Evolutionary conservation across 2,113 vertebrate species (phyloP).

Genomic region (Bubo blakistoni): DNA sequence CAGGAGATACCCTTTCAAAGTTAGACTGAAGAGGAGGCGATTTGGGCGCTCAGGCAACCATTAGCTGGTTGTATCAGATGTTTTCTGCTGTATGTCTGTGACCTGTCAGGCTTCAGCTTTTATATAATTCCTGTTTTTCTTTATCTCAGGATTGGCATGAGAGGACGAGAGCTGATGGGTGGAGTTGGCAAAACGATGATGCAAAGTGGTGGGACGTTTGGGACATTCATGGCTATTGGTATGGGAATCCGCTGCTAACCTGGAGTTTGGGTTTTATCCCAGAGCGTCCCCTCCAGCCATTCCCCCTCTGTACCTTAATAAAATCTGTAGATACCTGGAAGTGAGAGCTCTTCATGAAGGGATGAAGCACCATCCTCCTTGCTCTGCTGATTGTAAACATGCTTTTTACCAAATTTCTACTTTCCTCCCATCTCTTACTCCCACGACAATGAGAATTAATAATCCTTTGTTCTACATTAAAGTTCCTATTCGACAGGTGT

Average conservation of each 20-base stretch:
- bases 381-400: background rate
- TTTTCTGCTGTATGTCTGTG: background rate
- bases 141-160: slow-evolving; percentile 89
- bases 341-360: background rate
- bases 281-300: background rate
- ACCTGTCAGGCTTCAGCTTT: background rate
- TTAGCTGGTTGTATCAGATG: background rate
- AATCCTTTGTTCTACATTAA: background rate
- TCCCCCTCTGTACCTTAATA: slow-evolving; percentile 45
- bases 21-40: background rate
- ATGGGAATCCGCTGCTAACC: slow-evolving; percentile 96
- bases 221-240: slow-evolving; percentile 97
- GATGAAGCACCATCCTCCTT: background rate
- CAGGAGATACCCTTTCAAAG: background rate
- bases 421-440: background rate
- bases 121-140: background rate
- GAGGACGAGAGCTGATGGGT: slow-evolving; percentile 94
- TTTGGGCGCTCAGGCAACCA: accelerated
- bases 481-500: background rate
- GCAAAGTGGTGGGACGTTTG: slow-evolving; percentile 97
- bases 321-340: background rate
- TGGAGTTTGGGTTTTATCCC: background rate
- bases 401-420: background rate
- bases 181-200: slow-evolving; percentile 99
- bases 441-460: background rate